Percentiles rank a stretch among this genome's conserved stretches.
Evolutionary conservation across 2,888 invertebrate genomes (phyloP).

Genomic region (Dendrolimus houi): DNA sequence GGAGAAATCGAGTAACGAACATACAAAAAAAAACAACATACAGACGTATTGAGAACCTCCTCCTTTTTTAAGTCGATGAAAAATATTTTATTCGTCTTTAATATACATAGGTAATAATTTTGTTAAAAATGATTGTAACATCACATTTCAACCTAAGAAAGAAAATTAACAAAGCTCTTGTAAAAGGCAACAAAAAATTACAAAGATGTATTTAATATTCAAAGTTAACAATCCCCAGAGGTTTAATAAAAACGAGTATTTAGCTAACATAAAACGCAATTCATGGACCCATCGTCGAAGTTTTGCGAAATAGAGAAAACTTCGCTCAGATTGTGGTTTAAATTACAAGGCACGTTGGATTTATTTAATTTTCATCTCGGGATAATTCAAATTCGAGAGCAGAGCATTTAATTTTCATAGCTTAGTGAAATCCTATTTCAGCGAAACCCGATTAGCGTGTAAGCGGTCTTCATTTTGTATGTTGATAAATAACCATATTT

Average conservation of each 20-base stretch:
- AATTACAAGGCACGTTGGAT: constrained; percentile 42
- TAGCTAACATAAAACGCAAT: constrained; percentile 6
- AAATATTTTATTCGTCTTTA: no score
- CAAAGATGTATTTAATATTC: not conserved
- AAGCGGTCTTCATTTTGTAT: constrained; percentile 25
- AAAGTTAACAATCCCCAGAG: not conserved
- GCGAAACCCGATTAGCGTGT: constrained; percentile 50
- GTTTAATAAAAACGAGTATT: constrained; percentile 6
- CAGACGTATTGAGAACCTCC: no score
- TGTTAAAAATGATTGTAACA: not conserved
- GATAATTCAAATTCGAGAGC: constrained; percentile 48
- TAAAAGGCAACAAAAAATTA: not conserved
- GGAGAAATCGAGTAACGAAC: no score
- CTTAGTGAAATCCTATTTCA: constrained; percentile 52
- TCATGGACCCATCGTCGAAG: constrained; percentile 21
- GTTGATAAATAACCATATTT: no score
- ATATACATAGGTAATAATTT: no score
- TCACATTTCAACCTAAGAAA: not conserved
- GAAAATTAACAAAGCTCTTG: not conserved
- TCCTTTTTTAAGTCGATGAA: no score
- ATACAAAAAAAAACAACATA: no score
- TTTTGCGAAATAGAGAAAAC: constrained; percentile 31
- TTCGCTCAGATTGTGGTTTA: constrained; percentile 37
- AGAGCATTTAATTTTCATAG: constrained; percentile 54
- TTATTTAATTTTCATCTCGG: constrained; percentile 51